Evolutionary conservation across 2,113 vertebrate species (phyloP), one percentile per base, ranked within the genome.

Genomic region (Lepus americanus): DNA sequence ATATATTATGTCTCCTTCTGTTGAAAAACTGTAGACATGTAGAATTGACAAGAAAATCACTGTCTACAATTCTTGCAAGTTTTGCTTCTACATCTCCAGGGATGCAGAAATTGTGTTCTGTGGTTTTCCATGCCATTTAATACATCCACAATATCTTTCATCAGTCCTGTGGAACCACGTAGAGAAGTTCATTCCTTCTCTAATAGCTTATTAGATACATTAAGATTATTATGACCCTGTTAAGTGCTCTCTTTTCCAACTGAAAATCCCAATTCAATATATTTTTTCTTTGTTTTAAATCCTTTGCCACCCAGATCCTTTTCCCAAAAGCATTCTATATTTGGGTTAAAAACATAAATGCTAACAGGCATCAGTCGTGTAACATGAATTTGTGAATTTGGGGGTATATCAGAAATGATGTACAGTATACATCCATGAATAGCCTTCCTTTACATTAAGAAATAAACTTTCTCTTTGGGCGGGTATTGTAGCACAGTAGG

Each of bases 231-330:
- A 6, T 70, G 27, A 7, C 9, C 36, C 27, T 59, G 33, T 59
- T 55, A 66, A 66, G 11, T 66, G 87, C 80, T 72, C 63, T 79
- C 23, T 80, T 95, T 90, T 79, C 39, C 29, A 55, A 36, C 13
- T 76, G 33, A 23, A n/a, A 79, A 76, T 66, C 22, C 12, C 39
- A 13, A 2, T 64, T 92, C 59, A 59, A 16, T 51, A 33, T 51
- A 33, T 83, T 84, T 94, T 59, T 83, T 51, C 64, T 87, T 87
- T 5, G 2, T 64, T 89, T 84, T 64, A n/a, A 87, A 51, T 89
- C n/a, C 13, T 59, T 74, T 39, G 10, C 17, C 8, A 59, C 49
- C 23, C 39, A 17, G 3, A 23, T 49, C 14, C 31, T 67, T 92
- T 13, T 23, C 53, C 6, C 4, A 27, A 61, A 55, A 89, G 16